Base-by-base conservation (phyloP, 2,888 invertebrate genomes). In the Ceramica pisi region DNA sequence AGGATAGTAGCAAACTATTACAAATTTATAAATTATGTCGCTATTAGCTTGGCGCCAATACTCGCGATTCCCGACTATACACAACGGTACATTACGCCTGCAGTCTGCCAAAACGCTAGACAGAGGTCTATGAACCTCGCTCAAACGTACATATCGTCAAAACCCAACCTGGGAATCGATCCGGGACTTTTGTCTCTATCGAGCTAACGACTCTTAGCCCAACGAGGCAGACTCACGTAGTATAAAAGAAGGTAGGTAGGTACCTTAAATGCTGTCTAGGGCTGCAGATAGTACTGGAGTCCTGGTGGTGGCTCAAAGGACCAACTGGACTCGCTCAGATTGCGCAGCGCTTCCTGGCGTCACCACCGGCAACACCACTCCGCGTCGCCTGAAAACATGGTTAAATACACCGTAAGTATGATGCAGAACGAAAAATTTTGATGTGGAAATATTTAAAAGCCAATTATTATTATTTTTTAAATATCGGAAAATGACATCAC, bases 361-460 rank as follows among this genome's bases (percentile, higher is more conserved):
- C 7, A 6, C 35, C 8, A 1, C 35, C 50, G 19, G n/a, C 23
- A 41, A 35, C 12, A n/a, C 23, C 38, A 19, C 56, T 23, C 6
- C 51, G 51, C 51, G 16, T 31, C 14, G 1, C 41, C 69, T 69
- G 57, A 35, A 57, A 70, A 10, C 31, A n/a, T 19, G 31, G 67
- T 38, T 57, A 8, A 1, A 57, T 12, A 31, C 41, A 1, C 31
- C 5, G n/a, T 51, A 3, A n/a, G 14, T 23, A 9, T 26, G 14
- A n/a, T 6, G 16, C 10, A 12, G 12, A 41, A 41, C 12, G 3
- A 41, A 41, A 14, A 14, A 14, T 41, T 38, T 41, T 41, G 5
- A 14, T 14, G 14, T 41, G 41, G 41, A 41, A 41, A 14, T 16
- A 41, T 12, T 41, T 41, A 14, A 41, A 14, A 14, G 41, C 5